Base-by-base conservation (phyloP, 2,797 vertebrate genomes). In the Adrianichthys oophorus region DNA sequence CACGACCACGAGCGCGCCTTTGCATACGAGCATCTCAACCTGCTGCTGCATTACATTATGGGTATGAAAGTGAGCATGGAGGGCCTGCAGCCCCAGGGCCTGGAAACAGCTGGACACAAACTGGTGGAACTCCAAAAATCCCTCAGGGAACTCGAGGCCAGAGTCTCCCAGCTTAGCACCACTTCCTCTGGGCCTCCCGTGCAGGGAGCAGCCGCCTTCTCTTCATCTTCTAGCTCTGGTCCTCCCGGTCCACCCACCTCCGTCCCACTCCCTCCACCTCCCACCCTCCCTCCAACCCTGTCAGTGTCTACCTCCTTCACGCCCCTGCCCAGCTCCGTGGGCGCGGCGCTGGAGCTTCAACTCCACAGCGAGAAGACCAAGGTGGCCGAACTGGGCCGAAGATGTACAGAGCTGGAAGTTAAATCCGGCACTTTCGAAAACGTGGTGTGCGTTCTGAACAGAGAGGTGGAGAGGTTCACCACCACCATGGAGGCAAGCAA, bases 391-490 rank as follows among this genome's bases (percentile, higher is more conserved):
- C 89, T 98, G 42, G 79, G 91, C 47, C 93, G 89, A 37, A 89
- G 93, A 37, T 96, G 94, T 19, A 93, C 94, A 7, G 91, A 91
- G 32, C 90, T 99, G 0, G 95, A 98, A 72, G 92, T 93, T 47
- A 98, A 98, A 79, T 87, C 94, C 0, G 88, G 90, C 72, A 97
- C 96, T 8, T 97, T 99, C 4, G 97, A 99, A 87, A 98, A 98
- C 79, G 98, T 98, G 2, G 95, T 99, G 60, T 98, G 97, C 0
- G 96, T 98, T 59, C 93, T 98, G 53, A 98, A 98, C 87, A 92
- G 95, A 17, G 97, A 98, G 83, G 90, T 93, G 89, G 96, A 98
- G 83, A 75, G 95, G 65, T 94, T 94, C 0, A 93, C 95, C 26
- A 91, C 94, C 64, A 93, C 93, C 0, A 92, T 94, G 0, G 96